Percentiles rank a stretch among this genome's conserved stretches.
phyloP scores from a whole-genome alignment of 2,888 invertebrate species.

The Taphrorychus bicolor region DNA sequence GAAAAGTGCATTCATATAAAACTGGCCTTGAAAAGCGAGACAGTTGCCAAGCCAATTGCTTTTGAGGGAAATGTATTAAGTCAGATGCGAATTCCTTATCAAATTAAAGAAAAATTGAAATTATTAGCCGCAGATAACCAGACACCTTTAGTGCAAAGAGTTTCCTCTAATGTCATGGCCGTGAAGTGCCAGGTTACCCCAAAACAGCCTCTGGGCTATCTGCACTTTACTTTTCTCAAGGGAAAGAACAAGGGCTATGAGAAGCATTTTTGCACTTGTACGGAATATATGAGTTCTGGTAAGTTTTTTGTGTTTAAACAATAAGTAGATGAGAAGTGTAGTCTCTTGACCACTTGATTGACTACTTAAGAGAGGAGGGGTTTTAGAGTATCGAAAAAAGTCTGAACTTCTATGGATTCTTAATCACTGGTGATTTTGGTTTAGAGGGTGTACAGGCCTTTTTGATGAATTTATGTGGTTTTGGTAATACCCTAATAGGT shows the following conservation, averaged over 20 bases:
- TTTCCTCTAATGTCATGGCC: slow-evolving; percentile 74
- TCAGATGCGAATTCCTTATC: slow-evolving; percentile 63
- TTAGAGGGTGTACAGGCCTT: too few species aligned
- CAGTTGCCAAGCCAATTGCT: slow-evolving; percentile 67
- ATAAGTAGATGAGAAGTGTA: too few species aligned
- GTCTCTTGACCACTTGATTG: too few species aligned
- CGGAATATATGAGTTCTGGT: slow-evolving; percentile 46
- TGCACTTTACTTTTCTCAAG: slow-evolving; percentile 70
- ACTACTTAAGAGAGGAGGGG: too few species aligned
- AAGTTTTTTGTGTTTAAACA: too few species aligned
- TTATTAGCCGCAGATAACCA: slow-evolving; percentile 67
- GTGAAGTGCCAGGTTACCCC: slow-evolving; percentile 72
- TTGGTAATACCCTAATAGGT: too few species aligned
- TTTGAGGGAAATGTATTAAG: slow-evolving; percentile 69
- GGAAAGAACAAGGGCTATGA: slow-evolving; percentile 59
- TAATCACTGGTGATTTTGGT: too few species aligned
- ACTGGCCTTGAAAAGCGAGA: slow-evolving; percentile 68
- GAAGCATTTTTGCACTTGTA: slow-evolving; percentile 50
- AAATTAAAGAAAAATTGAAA: slow-evolving; percentile 68
- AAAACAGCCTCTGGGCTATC: slow-evolving; percentile 73
- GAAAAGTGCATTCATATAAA: slow-evolving; percentile 67
- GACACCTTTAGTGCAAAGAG: slow-evolving; percentile 71
- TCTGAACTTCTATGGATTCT: too few species aligned
- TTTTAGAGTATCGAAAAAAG: too few species aligned
- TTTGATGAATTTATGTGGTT: too few species aligned